Percentiles rank a stretch among this genome's conserved stretches.
These are phyloP conservation scores for Coracopsis vasa DNA, from an alignment of 2,113 vertebrate genomes.

Conservation along the genomic window DNA sequence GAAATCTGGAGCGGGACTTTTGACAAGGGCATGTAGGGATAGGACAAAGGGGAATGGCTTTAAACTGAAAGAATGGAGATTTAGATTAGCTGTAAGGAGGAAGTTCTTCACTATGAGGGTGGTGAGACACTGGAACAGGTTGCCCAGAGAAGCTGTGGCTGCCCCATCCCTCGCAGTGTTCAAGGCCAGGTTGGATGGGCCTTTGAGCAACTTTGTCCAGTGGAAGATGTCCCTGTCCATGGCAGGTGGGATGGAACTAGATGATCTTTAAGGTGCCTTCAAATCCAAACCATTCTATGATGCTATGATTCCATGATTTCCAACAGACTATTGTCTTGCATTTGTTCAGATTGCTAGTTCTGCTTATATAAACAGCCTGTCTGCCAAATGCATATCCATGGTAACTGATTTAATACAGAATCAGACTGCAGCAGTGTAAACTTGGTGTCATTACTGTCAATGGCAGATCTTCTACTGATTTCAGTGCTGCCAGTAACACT, in stretches of 20 bases:
- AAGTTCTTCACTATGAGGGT: neutral
- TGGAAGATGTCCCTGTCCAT: neutral
- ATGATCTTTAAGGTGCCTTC: neutral
- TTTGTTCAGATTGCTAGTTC: neutral
- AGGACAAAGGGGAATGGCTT: neutral
- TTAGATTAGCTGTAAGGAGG: neutral
- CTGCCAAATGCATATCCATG: neutral
- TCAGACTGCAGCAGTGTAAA: neutral
- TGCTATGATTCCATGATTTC: neutral
- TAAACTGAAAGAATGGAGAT: neutral
- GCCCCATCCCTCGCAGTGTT: neutral
- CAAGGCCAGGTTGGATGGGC: neutral
- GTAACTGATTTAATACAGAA: slow-evolving; percentile 4
- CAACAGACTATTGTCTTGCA: neutral
- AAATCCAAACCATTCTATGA: neutral
- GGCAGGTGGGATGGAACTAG: neutral
- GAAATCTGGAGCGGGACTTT: neutral
- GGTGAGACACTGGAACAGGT: neutral
- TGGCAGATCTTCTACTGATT: neutral
- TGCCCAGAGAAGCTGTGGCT: neutral
- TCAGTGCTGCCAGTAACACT: neutral
- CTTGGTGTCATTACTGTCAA: neutral
- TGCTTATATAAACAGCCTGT: neutral
- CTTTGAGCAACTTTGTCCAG: neutral
- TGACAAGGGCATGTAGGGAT: neutral